Base-by-base conservation (phyloP, 2,888 invertebrate species). In the Ichneumon xanthorius region DNA sequence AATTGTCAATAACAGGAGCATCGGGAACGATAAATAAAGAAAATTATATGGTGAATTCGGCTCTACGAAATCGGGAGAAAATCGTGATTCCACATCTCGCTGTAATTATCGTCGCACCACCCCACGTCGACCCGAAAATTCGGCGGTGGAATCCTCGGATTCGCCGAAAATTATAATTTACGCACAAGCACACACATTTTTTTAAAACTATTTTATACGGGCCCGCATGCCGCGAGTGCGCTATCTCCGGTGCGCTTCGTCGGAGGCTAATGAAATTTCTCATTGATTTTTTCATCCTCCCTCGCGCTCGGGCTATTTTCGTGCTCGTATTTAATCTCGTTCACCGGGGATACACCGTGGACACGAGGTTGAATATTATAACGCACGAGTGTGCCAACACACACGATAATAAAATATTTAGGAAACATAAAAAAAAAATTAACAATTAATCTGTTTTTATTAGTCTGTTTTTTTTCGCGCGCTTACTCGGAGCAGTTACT, bases 1-100 rank as follows among this genome's bases (percentile, higher is more conserved):
- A 79, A 79, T 84, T 84, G 80, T 72, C 76, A 84, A 63, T 78
- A 81, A 84, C 75, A 81, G 68, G 61, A 63, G 80, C 80, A 80
- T 80, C 70, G 80, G 61, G 33, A 65, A 67, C 58, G 63, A 68
- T 83, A 80, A 85, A 85, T 83, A 80, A 80, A 77, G 80, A 82
- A 85, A 85, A 82, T 77, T 77, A 85, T 85, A 77, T 55, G 22
- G 22, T 7, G 33, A 16, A 16, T 72, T 30, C 50, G 22, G 22
- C 14, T 33, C 45, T 48, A 14, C 22, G 58, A 26, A 58, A 58
- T 58, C 58, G 26, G 58, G 58, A 11, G 11, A 26, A 53, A 72
- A 77, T 80, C 76, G 63, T 22, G 80, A 72, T 77, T 80, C 65
- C 67, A 76, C 77, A 84, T 80, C 80, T 71, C 80, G 80, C 48